Base-by-base conservation (phyloP, 2,888 invertebrate genomes). In the Sylvicola cinctus region DNA sequence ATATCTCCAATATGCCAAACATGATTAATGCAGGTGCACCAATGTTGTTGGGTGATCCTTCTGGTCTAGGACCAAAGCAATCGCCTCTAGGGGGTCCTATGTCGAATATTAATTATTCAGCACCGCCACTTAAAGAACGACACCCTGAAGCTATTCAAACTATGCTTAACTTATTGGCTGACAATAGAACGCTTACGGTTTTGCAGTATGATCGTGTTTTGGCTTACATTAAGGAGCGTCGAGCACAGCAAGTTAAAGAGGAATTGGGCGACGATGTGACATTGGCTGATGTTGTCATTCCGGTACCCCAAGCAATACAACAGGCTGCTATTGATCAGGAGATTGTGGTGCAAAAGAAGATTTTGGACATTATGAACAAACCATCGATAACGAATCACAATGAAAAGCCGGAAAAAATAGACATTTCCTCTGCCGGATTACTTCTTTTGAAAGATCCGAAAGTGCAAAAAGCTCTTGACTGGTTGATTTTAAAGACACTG, bases 161-260 rank as follows among this genome's bases (percentile, higher is more conserved):
- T 34, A 54, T 85, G 27, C 55, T 91, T 3, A 83, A 81, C 38
- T 68, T 85, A 49, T 58, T 91, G 29, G 79, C 83, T 0, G 81
- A 85, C 48, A 85, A 84, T 46, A 68, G 78, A 33, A 70, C 74
- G 11, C 55, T 85, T 29, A 79, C 80, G 0, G 74, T 74, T 1
- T 49, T 73, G 13, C 83, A 85, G 51, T 84, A 83, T 43, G 83
- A 85, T 45, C 70, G 74, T 41, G 62, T 85, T 10, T 66, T 85
- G 11, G 51, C 63, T 35, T 78, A 78, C 50, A 55, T 81, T 23
- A 66, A 78, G 60, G 75, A 80, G 42, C 69, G 75, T 38, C 66
- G 74, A 25, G 75, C 79, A 43, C 59, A 74, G 31, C 83, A 83
- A 56, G 61, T 74, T 0, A 76, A 78, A 51, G 59, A 72, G 31